These are phyloP conservation scores for Xenopus tropicalis DNA, from an alignment of 2,113 vertebrate species.

Conservation along the genomic window UCB_Xtro_10.0 CM004443.2:121858501-121859000, in stretches of 20 bases:
- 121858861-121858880: conserved; percentile 11
- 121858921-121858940: conserved; percentile 78
- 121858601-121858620: conserved; percentile 84
- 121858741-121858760: conserved; percentile 99
- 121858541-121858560: conserved; percentile 75
- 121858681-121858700: conserved; percentile 99
- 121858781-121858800: conserved; percentile 99
- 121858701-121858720: conserved; percentile 93
- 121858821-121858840: conserved; percentile 98
- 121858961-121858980: conserved; percentile 81
- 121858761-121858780: conserved; percentile 99
- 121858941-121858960: conserved; percentile 44
- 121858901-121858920: conserved; percentile 82
- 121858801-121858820: conserved; percentile 98
- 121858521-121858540: conserved; percentile 55
- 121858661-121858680: conserved; percentile 99
- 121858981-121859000: conserved; percentile 65
- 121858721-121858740: conserved; percentile 90
- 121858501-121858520: conserved; percentile 69
- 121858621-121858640: conserved; percentile 93
- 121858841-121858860: conserved; percentile 86
- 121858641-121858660: conserved; percentile 97
- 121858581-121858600: conserved; percentile 71
- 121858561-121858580: conserved; percentile 53
- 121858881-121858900: conserved; percentile 48